Percentiles rank a stretch among this genome's conserved stretches.
Conservation (phyloP, 2,113 vertebrate species). For the Odocoileus hemionus region DNA sequence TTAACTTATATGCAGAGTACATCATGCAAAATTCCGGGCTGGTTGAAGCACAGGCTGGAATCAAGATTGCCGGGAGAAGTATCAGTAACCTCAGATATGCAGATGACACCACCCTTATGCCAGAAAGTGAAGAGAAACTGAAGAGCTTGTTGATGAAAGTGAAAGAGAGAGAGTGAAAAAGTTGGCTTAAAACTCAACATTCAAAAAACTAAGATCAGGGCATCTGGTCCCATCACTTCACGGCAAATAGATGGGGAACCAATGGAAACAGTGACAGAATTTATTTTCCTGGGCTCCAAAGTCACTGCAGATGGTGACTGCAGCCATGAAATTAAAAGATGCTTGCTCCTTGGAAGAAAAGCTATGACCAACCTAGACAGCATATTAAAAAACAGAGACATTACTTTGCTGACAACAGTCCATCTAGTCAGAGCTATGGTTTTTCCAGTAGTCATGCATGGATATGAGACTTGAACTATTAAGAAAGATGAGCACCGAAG, state of each 20-base stretch:
- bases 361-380: background rate
- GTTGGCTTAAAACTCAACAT: background rate
- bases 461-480: background rate
- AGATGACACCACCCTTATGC: background rate
- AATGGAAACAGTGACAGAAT: background rate
- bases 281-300: background rate
- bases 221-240: background rate
- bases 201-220: background rate
- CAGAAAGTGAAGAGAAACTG: background rate
- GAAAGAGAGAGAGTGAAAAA: background rate
- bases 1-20: background rate
- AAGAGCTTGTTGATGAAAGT: background rate
- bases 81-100: background rate
- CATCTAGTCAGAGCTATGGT: background rate
- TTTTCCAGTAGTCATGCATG: background rate
- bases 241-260: background rate
- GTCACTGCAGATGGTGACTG: background rate
- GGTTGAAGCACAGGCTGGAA: background rate
- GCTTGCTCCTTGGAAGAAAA: background rate
- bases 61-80: background rate
- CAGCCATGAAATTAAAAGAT: background rate
- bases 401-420: background rate
- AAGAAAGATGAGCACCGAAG: background rate
- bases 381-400: background rate
- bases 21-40: accelerated